Evolutionary conservation across 2,888 invertebrate species (phyloP).

Genomic region (Zelleria hepariella): DNA sequence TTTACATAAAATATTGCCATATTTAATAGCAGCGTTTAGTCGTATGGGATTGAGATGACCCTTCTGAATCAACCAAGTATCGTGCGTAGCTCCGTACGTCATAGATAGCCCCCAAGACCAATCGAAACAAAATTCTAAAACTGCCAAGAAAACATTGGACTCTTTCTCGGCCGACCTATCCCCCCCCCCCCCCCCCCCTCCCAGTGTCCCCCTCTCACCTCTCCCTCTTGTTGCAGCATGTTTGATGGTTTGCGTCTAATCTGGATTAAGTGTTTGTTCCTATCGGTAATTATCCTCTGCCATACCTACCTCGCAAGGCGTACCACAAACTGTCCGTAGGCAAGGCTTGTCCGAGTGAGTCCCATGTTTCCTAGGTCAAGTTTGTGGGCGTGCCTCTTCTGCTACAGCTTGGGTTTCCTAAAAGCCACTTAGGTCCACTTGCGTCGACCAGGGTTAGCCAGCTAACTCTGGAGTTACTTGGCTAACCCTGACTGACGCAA

Average conservation of each 20-base stretch:
- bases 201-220: slow-evolving; percentile 12
- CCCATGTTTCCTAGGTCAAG: slow-evolving; percentile 37
- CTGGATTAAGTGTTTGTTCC: slow-evolving; percentile 48
- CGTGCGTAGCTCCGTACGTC: no score
- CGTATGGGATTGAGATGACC: no score
- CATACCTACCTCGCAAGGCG: slow-evolving; percentile 23
- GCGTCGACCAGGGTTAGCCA: no score
- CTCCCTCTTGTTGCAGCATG: slow-evolving; percentile 61
- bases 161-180: slow-evolving; percentile 41
- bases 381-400: slow-evolving; percentile 41
- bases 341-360: slow-evolving; percentile 42
- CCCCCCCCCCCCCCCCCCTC: slow-evolving; percentile 9
- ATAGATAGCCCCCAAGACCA: not conserved
- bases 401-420: not conserved
- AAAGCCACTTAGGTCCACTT: no score
- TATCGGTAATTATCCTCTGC: slow-evolving; percentile 53
- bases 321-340: slow-evolving; percentile 52
- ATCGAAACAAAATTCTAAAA: not conserved
- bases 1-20: no score
- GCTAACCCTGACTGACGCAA: no score
- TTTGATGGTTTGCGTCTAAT: slow-evolving; percentile 72
- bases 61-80: no score
- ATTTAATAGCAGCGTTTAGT: no score
- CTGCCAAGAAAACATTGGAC: slow-evolving; percentile 44
- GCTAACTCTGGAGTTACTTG: no score